These are phyloP conservation scores for Drosophila sucinea DNA, from an alignment of 1,140 invertebrate species.

Conservation along the genomic window DNA sequence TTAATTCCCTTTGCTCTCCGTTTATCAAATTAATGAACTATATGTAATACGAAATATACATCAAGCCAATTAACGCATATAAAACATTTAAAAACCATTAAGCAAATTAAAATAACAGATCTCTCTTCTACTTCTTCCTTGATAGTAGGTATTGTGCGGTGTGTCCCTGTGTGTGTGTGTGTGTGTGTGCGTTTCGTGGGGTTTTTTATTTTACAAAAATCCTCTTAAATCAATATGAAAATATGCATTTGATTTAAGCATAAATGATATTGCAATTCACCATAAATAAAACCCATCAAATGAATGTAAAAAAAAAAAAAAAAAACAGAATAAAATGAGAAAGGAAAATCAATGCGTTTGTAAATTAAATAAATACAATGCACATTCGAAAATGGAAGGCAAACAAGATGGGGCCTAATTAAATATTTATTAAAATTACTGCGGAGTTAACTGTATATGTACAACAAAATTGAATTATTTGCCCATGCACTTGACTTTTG, in stretches of 20 bases:
- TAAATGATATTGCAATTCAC: slow-evolving; percentile 23
- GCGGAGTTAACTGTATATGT: slow-evolving; percentile 7
- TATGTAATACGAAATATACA: slow-evolving; percentile 13
- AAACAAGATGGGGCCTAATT: slow-evolving; percentile 25
- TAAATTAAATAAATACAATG: slow-evolving; percentile 20
- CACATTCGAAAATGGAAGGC: background rate
- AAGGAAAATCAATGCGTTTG: slow-evolving; percentile 11
- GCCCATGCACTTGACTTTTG: slow-evolving; percentile 14
- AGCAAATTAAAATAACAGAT: slow-evolving; percentile 16
- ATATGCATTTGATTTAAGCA: slow-evolving; percentile 34
- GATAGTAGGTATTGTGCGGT: background rate
- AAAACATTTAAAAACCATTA: slow-evolving; percentile 26
- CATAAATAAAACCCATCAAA: slow-evolving; percentile 19
- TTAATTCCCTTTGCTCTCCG: background rate
- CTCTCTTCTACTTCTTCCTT: background rate
- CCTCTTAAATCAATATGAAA: slow-evolving; percentile 60
- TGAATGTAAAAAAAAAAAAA: slow-evolving; percentile 1
- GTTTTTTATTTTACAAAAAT: slow-evolving; percentile 26
- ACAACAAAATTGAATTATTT: slow-evolving; percentile 32
- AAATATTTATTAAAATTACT: slow-evolving; percentile 39
- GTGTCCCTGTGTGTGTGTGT: background rate
- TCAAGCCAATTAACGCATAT: slow-evolving; percentile 33
- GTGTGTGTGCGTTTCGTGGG: background rate
- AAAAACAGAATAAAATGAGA: background rate
- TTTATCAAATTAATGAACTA: slow-evolving; percentile 38